Base-by-base conservation (phyloP, 2,797 vertebrate genomes). In the Pristis pectinata region DNA sequence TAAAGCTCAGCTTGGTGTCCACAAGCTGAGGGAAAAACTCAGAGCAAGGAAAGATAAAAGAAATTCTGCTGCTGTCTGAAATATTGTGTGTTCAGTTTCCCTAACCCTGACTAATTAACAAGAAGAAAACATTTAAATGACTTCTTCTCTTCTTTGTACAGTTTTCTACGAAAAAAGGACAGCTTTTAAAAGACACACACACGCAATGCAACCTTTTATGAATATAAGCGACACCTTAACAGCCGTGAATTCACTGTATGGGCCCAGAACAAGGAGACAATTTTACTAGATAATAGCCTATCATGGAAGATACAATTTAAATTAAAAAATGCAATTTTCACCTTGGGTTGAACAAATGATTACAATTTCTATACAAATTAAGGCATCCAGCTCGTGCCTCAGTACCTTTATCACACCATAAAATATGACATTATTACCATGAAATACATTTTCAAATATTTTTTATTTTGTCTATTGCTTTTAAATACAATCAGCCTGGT, bases 321-420 rank as follows among this genome's bases (percentile, higher is more conserved):
- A 99, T 99, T 99, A 99, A 99, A 99, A 99, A 99, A 99, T 99
- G 99, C 98, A 99, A 99, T 99, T 99, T 99, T 99, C 98, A 99
- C 99, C 99, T 99, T 99, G 98, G 99, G 99, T 99, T 99, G 99
- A 99, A 99, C 99, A 99, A 99, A 99, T 99, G 99, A 99, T 99
- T 99, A 99, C 98, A 99, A 99, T 99, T 99, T 99, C 98, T 99
- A 99, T 99, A 99, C 99, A 99, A 99, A 99, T 99, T 99, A 99
- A 99, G 98, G 98, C 98, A 98, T 98, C 99, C 98, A 99, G 98
- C 98, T 98, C 98, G 98, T 96, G 98, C 98, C 98, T 98, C 98
- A 99, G 98, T 98, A 98, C 98, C 98, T 98, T 97, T 98, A 98
- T 97, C 98, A 97, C 98, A 97, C 98, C 99, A 99, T 98, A 98